Evolutionary conservation across 2,113 vertebrate species (phyloP).

Genomic region (Raja brachyura): DNA sequence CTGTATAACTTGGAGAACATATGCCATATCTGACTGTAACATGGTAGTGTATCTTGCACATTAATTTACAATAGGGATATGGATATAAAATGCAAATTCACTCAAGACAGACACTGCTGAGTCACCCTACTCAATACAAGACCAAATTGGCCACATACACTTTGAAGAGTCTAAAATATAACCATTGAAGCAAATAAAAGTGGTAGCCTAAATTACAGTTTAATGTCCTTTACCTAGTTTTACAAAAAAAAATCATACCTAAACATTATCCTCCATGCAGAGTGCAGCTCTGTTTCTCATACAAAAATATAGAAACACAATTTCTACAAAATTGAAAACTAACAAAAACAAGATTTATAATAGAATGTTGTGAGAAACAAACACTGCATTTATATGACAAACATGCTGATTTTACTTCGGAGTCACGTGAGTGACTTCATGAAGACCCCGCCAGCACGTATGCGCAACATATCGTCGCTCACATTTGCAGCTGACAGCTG

Average conservation of each 20-base stretch:
- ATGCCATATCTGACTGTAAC: background rate
- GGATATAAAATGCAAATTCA: background rate
- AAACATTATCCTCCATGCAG: background rate
- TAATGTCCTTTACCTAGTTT: background rate
- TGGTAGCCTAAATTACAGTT: background rate
- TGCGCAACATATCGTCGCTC: no score
- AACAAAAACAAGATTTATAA: background rate
- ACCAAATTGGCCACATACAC: background rate
- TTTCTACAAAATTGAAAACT: background rate
- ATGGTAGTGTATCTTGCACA: background rate
- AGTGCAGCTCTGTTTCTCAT: background rate
- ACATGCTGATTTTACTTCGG: no score
- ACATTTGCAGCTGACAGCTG: no score
- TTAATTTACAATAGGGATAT: background rate
- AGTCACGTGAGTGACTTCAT: no score
- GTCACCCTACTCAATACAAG: background rate
- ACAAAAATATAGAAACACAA: background rate
- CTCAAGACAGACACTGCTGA: background rate
- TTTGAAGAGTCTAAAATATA: background rate
- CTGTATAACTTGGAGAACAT: background rate
- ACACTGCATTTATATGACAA: background rate
- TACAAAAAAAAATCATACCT: background rate
- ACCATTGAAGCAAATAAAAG: background rate
- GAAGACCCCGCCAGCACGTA: no score
- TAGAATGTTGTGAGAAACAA: background rate